phyloP scores from a whole-genome alignment of 2,113 vertebrate genomes.

The Tapirus terrestris region DNA sequence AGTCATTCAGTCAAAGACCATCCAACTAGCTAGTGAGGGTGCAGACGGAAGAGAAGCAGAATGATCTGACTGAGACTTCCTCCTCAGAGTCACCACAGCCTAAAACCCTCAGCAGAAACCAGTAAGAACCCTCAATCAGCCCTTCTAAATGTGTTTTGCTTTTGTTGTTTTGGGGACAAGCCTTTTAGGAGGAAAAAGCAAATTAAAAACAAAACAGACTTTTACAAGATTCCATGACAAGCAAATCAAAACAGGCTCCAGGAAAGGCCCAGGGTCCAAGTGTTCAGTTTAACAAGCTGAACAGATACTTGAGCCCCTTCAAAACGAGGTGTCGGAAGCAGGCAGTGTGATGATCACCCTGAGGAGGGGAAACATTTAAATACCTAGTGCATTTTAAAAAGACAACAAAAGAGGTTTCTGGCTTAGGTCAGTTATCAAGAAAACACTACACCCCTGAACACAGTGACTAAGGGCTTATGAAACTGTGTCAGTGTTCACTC shows the following conservation, averaged over 20 bases:
- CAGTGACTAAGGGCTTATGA: not conserved
- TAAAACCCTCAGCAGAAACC: not conserved
- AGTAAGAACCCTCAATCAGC: not conserved
- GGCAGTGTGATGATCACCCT: not conserved
- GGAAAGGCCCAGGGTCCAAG: not conserved
- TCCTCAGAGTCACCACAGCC: not conserved
- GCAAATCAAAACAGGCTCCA: conserved; percentile 48
- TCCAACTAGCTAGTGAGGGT: not conserved
- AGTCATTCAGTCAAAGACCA: not conserved
- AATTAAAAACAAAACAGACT: conserved; percentile 46
- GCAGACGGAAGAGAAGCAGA: not conserved
- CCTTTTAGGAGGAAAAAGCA: not conserved
- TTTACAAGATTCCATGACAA: not conserved
- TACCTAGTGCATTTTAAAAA: not conserved
- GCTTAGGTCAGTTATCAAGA: not conserved
- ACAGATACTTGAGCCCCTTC: not conserved
- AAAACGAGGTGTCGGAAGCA: not conserved
- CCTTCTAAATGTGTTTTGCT: not conserved
- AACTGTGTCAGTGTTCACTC: not conserved
- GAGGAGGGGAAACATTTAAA: not conserved
- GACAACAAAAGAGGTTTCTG: not conserved
- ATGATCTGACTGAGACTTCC: not conserved
- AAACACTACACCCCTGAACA: not conserved
- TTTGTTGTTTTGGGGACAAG: not conserved
- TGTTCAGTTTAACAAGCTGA: not conserved